Conservation (phyloP, 2,888 invertebrate genomes). For the Spialia ferax region DNA sequence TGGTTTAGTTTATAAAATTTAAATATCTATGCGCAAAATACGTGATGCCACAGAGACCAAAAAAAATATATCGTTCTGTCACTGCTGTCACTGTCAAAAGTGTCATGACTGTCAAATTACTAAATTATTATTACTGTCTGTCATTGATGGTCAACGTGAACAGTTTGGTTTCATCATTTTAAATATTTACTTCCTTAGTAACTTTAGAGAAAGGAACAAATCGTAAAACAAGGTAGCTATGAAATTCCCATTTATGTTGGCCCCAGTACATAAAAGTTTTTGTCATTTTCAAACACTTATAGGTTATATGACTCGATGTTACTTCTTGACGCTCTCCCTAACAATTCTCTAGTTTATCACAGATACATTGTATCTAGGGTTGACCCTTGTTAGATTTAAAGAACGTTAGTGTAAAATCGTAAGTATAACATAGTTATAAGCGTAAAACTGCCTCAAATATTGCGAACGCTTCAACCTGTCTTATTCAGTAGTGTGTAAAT, state of each 20-base stretch:
- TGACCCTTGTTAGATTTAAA: not conserved
- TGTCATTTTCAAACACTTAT: constrained; percentile 46
- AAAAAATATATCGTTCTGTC: too few species aligned
- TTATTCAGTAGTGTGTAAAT: too few species aligned
- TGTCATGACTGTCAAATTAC: not conserved
- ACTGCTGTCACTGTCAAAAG: constrained; percentile 5
- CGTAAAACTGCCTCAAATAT: too few species aligned
- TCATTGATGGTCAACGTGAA: constrained; percentile 75
- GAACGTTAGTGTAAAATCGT: too few species aligned
- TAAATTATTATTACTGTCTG: not conserved
- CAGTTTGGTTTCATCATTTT: constrained; percentile 72
- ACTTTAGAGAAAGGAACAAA: constrained; percentile 50
- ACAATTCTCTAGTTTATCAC: not conserved
- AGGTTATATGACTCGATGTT: constrained; percentile 65
- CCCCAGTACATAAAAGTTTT: not conserved
- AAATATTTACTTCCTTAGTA: constrained; percentile 48
- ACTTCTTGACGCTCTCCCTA: not conserved
- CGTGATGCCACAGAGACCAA: too few species aligned
- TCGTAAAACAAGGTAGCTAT: constrained; percentile 60
- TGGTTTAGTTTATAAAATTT: too few species aligned
- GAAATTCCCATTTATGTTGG: constrained; percentile 11
- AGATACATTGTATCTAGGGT: not conserved
- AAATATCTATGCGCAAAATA: too few species aligned
- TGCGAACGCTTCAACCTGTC: too few species aligned
- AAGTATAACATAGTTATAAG: too few species aligned